Conservation (phyloP, 2,888 invertebrate genomes). For the Uloborus plumipes region DNA sequence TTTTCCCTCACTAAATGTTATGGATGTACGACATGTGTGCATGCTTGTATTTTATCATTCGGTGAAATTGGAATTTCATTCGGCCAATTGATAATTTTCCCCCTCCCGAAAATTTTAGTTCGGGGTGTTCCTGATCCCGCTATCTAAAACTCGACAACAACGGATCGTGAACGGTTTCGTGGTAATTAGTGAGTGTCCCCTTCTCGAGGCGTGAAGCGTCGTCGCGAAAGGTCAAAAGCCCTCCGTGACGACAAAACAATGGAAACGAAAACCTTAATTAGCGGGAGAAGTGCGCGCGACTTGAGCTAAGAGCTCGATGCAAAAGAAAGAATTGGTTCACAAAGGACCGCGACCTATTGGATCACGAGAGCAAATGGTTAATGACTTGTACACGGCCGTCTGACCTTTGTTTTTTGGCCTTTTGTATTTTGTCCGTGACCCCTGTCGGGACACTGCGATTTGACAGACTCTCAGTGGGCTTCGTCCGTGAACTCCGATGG, state of each 20-base stretch:
- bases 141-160: neutral
- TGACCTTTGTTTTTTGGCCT: slow-evolving; percentile 43
- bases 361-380: slow-evolving; percentile 51
- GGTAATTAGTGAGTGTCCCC: slow-evolving; percentile 46
- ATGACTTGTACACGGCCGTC: slow-evolving; percentile 56
- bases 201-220: slow-evolving; percentile 39
- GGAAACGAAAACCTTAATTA: slow-evolving; percentile 55
- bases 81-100: no score
- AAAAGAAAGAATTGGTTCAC: slow-evolving; percentile 33
- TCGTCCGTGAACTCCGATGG: slow-evolving; percentile 24
- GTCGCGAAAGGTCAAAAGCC: slow-evolving; percentile 33
- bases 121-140: no score
- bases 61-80: no score
- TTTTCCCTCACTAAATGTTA: no score
- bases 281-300: slow-evolving; percentile 49
- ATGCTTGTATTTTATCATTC: no score
- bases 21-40: no score
- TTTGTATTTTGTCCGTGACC: slow-evolving; percentile 53
- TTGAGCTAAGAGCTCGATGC: slow-evolving; percentile 39
- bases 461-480: slow-evolving; percentile 30
- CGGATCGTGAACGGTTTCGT: slow-evolving; percentile 12
- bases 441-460: slow-evolving; percentile 44
- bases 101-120: no score
- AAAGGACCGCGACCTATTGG: slow-evolving; percentile 41
- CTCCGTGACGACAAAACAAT: slow-evolving; percentile 58